Evolutionary conservation across 1,140 invertebrate genomes (phyloP), one percentile per base, ranked within the genome.

Genomic region (Apis dorsata): DNA sequence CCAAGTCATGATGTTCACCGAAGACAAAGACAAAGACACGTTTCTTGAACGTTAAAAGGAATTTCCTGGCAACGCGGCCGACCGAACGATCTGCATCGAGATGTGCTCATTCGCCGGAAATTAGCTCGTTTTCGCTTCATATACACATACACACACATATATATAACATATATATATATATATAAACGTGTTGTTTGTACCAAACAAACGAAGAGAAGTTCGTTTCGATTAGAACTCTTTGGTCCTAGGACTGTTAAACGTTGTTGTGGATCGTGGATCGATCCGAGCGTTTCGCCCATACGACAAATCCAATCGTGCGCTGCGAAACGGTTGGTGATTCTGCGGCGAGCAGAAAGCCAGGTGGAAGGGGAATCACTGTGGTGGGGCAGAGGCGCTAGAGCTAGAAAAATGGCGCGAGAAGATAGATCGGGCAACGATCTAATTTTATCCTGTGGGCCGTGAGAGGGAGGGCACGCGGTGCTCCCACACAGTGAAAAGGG

Each of bases 381-480:
- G 51, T 44, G 34, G 34, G 34, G 51, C 34, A 60, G 59, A 66
- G 55, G 9, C 19, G 59, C 19, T 24, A 76, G 57, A 85, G 51
- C 57, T 79, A 68, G 81, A 78, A 68, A 75, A 83, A 71, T 71
- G 60, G 59, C 55, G 72, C 59, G n/a, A 66, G 65, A 71, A 80
- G 84, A 86, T 84, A 88, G 84, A 88, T 86, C 77, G 69, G 78
- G 15, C 71, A 72, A 74, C 86, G 87, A 88, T 88, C 87, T 89
- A 89, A 89, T 89, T 89, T 89, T 89, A 89, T 84, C 81, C 34
- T 78, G 55, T 71, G 84, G 74, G 62, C 83, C 73, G 34, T 7
- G 86, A 77, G 79, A 83, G 86, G 63, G 77, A 86, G 86, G 83
- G 80, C 84, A 78, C 81, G 72, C 51, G 73, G 57, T n/a, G 75